Evolutionary conservation across 2,113 vertebrate genomes (phyloP).

Genomic region (Psilopsiagon aymara): DNA sequence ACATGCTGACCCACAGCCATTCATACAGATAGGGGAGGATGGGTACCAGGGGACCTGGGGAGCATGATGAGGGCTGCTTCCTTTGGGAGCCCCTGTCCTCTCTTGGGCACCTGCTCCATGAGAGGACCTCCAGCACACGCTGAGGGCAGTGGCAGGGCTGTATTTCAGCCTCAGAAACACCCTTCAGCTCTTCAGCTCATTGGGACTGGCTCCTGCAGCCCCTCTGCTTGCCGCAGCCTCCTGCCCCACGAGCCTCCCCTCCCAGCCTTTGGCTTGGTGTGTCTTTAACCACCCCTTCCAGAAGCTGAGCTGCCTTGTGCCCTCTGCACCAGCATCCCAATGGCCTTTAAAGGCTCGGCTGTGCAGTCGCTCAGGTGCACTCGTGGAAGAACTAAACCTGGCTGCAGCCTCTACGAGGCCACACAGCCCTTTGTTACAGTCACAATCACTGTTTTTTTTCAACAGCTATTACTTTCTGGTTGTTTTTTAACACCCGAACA

Average conservation of each 20-base stretch:
- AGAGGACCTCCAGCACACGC: neutral
- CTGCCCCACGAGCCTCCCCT: neutral
- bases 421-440: neutral
- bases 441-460: neutral
- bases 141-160: neutral
- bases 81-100: neutral
- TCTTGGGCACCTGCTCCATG: neutral
- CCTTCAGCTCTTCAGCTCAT: neutral
- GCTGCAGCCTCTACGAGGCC: neutral
- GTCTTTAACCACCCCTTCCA: neutral
- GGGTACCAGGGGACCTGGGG: neutral
- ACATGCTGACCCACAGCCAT: neutral
- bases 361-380: neutral
- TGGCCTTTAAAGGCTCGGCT: fast-evolving
- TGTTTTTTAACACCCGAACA: neutral
- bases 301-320: neutral
- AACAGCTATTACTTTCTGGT: neutral
- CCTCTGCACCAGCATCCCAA: neutral
- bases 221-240: neutral
- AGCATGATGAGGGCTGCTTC: neutral
- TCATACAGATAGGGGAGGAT: neutral
- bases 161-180: neutral
- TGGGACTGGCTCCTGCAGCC: neutral
- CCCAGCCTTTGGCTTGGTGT: neutral
- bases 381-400: neutral